Conservation (phyloP, 2,113 vertebrate species). For the Ifrita kowaldi region DNA sequence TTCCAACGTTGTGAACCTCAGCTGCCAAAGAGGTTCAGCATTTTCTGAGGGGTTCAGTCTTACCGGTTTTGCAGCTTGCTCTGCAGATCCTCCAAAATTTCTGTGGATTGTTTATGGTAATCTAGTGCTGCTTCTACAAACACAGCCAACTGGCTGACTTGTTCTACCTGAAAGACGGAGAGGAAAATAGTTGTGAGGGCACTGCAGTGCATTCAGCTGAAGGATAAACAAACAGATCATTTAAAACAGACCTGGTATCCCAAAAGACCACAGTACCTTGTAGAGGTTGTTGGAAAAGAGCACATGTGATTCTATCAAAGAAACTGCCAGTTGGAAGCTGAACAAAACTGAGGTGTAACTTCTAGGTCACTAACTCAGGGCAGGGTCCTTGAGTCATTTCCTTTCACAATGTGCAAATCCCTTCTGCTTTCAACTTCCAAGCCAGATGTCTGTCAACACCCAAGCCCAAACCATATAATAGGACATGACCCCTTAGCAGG, state of each 20-base stretch:
- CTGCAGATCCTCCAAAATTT: constrained; percentile 88
- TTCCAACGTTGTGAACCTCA: not conserved
- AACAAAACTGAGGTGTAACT: constrained; percentile 46
- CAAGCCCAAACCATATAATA: not conserved
- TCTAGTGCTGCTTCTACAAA: constrained; percentile 84
- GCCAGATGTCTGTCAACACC: constrained; percentile 44
- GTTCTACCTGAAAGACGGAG: constrained; percentile 81
- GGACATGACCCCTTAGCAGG: not conserved
- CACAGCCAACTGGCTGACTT: constrained; percentile 87
- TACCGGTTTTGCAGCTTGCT: constrained; percentile 82
- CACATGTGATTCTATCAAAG: not conserved
- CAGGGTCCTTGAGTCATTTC: constrained; percentile 38
- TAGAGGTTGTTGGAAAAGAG: not conserved
- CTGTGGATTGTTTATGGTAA: constrained; percentile 84
- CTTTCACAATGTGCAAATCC: constrained; percentile 44
- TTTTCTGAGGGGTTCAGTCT: not conserved
- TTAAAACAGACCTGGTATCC: constrained; percentile 13
- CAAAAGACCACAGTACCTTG: not conserved
- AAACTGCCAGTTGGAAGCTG: constrained; percentile 20
- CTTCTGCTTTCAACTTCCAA: constrained; percentile 32
- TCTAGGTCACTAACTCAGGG: constrained; percentile 3
- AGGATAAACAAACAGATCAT: not conserved
- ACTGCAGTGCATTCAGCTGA: not conserved
- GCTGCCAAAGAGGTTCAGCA: not conserved
- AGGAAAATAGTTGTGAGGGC: not conserved